Evolutionary conservation across 2,888 invertebrate species (phyloP).

Genomic region (Parapristionchus giblindavisi): DNA sequence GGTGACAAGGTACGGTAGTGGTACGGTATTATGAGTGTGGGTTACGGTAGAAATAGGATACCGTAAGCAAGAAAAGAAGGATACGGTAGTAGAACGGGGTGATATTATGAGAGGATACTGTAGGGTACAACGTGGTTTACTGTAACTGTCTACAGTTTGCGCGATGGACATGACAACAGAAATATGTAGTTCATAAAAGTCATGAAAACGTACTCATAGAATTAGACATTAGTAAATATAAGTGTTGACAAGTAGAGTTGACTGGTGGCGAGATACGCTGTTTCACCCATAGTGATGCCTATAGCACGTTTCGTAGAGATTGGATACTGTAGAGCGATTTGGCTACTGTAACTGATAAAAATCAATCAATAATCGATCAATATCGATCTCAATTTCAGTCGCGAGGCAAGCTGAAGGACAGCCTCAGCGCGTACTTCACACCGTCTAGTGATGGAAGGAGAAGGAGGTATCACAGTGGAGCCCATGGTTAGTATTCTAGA

Average conservation of each 20-base stretch:
- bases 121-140: too few species aligned
- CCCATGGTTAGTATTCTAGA: conserved; percentile 12
- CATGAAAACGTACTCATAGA: background rate
- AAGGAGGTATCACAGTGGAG: background rate
- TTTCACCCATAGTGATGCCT: too few species aligned
- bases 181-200: too few species aligned
- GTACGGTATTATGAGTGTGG: conserved; percentile 14
- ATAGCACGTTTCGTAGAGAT: too few species aligned
- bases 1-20: conserved; percentile 29
- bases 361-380: background rate
- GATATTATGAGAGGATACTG: too few species aligned
- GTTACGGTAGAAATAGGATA: background rate
- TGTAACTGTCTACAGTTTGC: too few species aligned
- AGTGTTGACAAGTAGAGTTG: too few species aligned
- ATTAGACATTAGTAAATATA: too few species aligned
- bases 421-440: conserved; percentile 20
- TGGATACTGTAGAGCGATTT: background rate
- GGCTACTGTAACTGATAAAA: background rate
- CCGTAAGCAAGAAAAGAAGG: too few species aligned
- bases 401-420: conserved; percentile 15
- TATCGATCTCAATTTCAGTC: background rate
- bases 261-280: too few species aligned
- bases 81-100: too few species aligned
- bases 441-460: conserved; percentile 10
- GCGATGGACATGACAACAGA: too few species aligned